These are phyloP conservation scores for Chymomyza amoena DNA, from an alignment of 2,888 invertebrate species.

Conservation along the genomic window DNA sequence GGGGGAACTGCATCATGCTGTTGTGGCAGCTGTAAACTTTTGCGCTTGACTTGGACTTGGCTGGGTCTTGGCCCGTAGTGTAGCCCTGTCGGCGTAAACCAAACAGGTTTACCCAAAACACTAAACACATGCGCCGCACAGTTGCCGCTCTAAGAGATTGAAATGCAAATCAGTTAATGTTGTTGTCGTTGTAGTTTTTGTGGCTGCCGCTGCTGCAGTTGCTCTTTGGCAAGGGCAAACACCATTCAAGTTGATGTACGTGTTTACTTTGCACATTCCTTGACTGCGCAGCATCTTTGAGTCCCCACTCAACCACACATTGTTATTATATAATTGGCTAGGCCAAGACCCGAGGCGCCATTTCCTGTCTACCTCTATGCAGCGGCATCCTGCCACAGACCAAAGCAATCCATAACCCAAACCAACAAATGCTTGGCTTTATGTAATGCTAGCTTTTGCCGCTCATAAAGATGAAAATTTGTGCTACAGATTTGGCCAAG, in stretches of 20 bases:
- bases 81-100: neutral
- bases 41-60: conserved; percentile 1
- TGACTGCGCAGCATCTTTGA: neutral
- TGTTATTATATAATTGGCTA: conserved; percentile 52
- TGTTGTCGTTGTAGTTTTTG: conserved; percentile 22
- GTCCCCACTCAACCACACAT: neutral
- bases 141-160: conserved; percentile 45
- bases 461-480: conserved; percentile 66
- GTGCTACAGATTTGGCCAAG: conserved; percentile 56
- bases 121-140: conserved; percentile 64
- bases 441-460: conserved; percentile 34
- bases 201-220: conserved; percentile 23
- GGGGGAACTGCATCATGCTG: conserved; percentile 11
- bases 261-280: conserved; percentile 27
- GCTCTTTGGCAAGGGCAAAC: conserved; percentile 37
- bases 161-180: conserved; percentile 70
- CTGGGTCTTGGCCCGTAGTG: neutral
- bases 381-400: neutral
- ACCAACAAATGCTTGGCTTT: conserved; percentile 51
- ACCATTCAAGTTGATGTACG: conserved; percentile 43
- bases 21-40: conserved; percentile 5
- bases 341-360: conserved; percentile 25
- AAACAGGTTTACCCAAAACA: conserved; percentile 60
- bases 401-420: conserved; percentile 44
- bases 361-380: neutral